Conservation (phyloP, 1,140 invertebrate species). For the Brachionus koreanus region DNA sequence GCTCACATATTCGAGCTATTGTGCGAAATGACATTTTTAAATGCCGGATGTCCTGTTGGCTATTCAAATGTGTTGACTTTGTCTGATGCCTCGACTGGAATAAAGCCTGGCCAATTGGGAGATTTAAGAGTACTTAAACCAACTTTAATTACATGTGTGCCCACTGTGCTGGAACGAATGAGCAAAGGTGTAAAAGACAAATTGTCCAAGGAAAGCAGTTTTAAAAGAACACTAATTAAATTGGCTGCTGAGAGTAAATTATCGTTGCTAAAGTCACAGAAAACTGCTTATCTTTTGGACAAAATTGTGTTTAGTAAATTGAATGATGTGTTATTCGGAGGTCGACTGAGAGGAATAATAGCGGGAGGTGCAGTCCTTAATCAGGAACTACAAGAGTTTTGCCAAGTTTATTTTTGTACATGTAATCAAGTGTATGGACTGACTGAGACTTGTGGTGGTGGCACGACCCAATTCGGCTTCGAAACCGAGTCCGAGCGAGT, state of each 20-base stretch:
- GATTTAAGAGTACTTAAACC: constrained; percentile 84
- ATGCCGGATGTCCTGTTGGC: constrained; percentile 81
- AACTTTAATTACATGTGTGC: constrained; percentile 89
- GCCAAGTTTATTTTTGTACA: constrained; percentile 84
- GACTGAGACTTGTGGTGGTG: constrained; percentile 90
- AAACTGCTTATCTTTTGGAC: neutral
- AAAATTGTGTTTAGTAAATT: neutral
- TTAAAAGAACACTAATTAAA: constrained; percentile 69
- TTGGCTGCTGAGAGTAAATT: constrained; percentile 71
- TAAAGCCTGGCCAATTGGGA: constrained; percentile 75
- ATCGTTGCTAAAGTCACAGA: constrained; percentile 49
- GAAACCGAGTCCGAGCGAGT: constrained; percentile 78
- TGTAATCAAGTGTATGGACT: constrained; percentile 92
- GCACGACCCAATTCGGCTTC: constrained; percentile 74
- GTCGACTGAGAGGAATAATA: constrained; percentile 76
- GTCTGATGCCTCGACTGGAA: constrained; percentile 87
- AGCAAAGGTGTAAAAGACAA: constrained; percentile 90
- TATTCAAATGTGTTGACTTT: constrained; percentile 92
- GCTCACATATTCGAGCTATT: constrained; percentile 95
- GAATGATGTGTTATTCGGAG: constrained; percentile 65
- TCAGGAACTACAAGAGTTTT: constrained; percentile 89
- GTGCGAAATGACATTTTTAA: constrained; percentile 62
- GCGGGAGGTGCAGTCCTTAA: constrained; percentile 88
- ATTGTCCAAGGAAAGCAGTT: constrained; percentile 70
- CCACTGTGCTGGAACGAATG: constrained; percentile 88